Base-by-base conservation (phyloP, 1,140 invertebrate genomes). In the Lysiphlebus fabarum region DNA sequence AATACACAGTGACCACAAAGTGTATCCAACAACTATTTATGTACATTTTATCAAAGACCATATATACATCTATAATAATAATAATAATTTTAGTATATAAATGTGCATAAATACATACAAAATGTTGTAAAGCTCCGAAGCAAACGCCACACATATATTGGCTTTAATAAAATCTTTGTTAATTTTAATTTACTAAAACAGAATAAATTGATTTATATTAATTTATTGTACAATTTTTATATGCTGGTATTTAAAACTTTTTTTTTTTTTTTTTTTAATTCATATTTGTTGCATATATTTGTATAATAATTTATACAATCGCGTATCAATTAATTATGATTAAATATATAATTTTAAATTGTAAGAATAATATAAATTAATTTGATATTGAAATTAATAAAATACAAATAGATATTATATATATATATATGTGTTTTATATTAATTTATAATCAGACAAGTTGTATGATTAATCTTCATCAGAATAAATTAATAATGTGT, bases 151-250 rank as follows among this genome's bases (percentile, higher is more conserved):
- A 69, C 64, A 33, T 48, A 69, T 67, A 72, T 71, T 70, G 70
- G 66, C 65, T 67, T 61, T 70, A 70, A 72, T 72, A 67, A 72
- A 72, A 72, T 72, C 69, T 72, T 72, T 68, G 67, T 71, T 71
- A 70, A 70, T 72, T 66, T 66, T 62, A 62, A 65, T 63, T 65
- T 49, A 56, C 58, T 17, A 56, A n/a, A n/a, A n/a, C n/a, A n/a
- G n/a, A n/a, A n/a, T n/a, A n/a, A 57, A 63, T 60, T 63, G 62
- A 63, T 63, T 63, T 60, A 60, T 53, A 63, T 60, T 56, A 57
- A 55, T 63, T 57, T 47, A 59, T 59, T 54, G 41, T 58, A 58
- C 8, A 36, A 50, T 49, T 49, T 44, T 34, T 44, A 26, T 14
- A 38, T 34, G 37, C 40, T 33, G 42, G 37, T n/a, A n/a, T 45